A percentile compares a stretch with the other conserved stretches of the same genome.
phyloP scores from a whole-genome alignment of 1,140 invertebrate species.

The Akabosia matsudoensis region DNA sequence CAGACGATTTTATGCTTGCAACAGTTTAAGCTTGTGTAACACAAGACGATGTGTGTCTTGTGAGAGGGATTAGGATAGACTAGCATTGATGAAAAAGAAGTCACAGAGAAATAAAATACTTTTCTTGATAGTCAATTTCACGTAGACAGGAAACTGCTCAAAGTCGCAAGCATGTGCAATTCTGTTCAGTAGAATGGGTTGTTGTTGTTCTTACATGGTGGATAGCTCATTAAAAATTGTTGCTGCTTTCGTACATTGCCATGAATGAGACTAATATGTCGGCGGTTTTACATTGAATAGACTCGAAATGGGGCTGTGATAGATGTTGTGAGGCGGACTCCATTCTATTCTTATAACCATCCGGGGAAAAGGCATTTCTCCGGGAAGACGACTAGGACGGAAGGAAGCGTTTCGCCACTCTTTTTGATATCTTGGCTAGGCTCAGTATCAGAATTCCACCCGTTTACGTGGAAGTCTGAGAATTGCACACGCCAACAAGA shows the following conservation, averaged over 20 bases:
- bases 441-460: constrained; percentile 13
- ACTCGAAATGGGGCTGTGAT: constrained; percentile 7
- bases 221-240: too few species aligned
- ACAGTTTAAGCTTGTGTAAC: too few species aligned
- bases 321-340: constrained; percentile 3
- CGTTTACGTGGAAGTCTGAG: constrained; percentile 14
- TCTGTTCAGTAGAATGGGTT: too few species aligned
- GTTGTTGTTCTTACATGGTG: too few species aligned
- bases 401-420: neutral
- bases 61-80: too few species aligned
- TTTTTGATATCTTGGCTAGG: constrained; percentile 4
- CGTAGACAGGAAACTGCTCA: neutral
- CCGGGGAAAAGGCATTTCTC: constrained; percentile 12
- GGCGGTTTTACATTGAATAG: neutral
- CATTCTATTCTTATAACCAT: constrained; percentile 16
- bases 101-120: neutral
- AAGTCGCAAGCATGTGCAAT: too few species aligned
- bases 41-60: too few species aligned
- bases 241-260: too few species aligned
- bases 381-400: neutral
- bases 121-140: neutral
- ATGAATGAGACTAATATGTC: too few species aligned
- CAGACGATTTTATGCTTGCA: too few species aligned
- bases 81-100: neutral
- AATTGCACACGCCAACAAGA: constrained; percentile 9